phyloP scores from a whole-genome alignment of 2,797 vertebrate genomes.

The Rhyacichthys aspro region DNA sequence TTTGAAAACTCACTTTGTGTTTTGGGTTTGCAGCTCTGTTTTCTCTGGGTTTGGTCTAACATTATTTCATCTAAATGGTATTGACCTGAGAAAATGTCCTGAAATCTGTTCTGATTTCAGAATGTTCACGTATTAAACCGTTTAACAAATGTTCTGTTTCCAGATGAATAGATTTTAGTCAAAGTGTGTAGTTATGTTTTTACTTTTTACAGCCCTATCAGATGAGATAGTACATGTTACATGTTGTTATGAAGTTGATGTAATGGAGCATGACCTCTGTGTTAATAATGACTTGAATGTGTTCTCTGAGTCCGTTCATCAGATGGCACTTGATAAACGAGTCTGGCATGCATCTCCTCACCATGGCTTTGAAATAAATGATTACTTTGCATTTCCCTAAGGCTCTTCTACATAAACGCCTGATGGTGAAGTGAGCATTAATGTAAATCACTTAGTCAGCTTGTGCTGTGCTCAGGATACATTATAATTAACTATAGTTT shows the following conservation, averaged over 20 bases:
- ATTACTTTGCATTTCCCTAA: constrained; percentile 36
- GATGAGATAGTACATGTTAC: background rate
- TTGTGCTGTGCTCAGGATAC: no score
- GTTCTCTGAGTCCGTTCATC: constrained; percentile 39
- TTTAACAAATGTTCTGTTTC: background rate
- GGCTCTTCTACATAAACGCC: constrained; percentile 8
- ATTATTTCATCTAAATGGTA: constrained; percentile 61
- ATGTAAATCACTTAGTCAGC: constrained; percentile 40
- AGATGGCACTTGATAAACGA: constrained; percentile 52
- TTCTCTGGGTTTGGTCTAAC: constrained; percentile 74
- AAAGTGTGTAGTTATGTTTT: no score
- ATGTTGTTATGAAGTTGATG: constrained; percentile 7
- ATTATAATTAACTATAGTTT: no score
- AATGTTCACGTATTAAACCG: constrained; percentile 12
- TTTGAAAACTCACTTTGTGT: constrained; percentile 38
- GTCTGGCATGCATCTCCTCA: constrained; percentile 32
- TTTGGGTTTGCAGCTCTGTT: constrained; percentile 61
- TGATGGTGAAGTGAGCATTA: constrained; percentile 41
- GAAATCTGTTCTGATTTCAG: constrained; percentile 72
- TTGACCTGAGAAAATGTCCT: constrained; percentile 75
- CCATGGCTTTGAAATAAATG: constrained; percentile 20
- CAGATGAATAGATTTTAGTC: background rate
- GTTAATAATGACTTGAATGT: constrained; percentile 31
- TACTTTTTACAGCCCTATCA: background rate
- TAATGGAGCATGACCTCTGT: constrained; percentile 7